These are phyloP conservation scores for Epizoanthus scotinus DNA, from an alignment of 92 coral and sea anemone species.

Conservation along the genomic window DNA sequence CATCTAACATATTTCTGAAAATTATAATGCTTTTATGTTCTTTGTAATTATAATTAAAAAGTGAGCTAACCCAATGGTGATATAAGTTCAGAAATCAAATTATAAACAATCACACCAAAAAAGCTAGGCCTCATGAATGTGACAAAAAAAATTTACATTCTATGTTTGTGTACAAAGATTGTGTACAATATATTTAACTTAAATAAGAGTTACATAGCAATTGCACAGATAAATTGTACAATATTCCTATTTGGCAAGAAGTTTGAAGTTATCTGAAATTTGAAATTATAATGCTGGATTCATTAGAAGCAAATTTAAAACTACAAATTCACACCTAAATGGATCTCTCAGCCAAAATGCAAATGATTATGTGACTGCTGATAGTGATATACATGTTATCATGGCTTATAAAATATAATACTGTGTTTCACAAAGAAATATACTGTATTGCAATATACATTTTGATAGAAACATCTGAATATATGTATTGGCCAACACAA, in stretches of 20 bases:
- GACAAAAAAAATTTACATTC: neutral
- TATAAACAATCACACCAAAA: neutral
- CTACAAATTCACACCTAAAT: neutral
- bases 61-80: neutral
- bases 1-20: no score
- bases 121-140: neutral
- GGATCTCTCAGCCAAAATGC: constrained; percentile 7
- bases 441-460: no score
- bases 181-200: constrained; percentile 1
- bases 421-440: no score
- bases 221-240: neutral
- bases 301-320: neutral
- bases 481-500: neutral
- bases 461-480: neutral
- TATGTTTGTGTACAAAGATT: neutral
- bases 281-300: constrained; percentile 10
- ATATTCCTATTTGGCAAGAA: neutral
- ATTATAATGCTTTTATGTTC: neutral
- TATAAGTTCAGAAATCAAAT: neutral
- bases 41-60: neutral
- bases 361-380: constrained; percentile 22
- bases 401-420: no score
- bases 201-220: constrained; percentile 10
- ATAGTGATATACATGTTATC: no score
- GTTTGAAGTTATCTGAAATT: neutral